Conservation (phyloP, 2,113 vertebrate species). For the Poecile atricapillus region DNA sequence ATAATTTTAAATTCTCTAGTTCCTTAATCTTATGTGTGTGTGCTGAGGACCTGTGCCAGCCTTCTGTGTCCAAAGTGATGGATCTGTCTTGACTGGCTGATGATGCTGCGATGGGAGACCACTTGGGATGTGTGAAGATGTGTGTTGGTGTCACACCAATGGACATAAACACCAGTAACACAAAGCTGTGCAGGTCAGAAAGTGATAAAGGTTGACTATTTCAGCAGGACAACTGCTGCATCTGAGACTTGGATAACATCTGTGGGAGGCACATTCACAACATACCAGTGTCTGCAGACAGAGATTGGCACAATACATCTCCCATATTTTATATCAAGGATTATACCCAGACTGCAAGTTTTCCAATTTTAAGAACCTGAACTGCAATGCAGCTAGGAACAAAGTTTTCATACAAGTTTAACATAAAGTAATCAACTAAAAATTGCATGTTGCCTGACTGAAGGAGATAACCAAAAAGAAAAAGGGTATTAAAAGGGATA, state of each 20-base stretch:
- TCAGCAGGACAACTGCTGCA: neutral
- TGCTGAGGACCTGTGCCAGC: neutral
- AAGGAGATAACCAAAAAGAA: neutral
- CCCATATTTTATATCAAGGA: neutral
- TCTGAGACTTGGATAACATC: neutral
- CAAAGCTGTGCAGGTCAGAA: neutral
- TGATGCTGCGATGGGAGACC: neutral
- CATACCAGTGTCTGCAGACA: neutral
- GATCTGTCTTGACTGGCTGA: neutral
- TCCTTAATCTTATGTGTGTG: neutral
- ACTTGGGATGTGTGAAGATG: neutral
- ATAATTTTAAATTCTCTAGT: neutral
- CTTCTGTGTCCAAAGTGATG: fast-evolving
- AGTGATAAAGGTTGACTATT: neutral
- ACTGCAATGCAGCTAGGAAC: neutral
- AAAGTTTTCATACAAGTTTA: neutral
- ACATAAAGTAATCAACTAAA: neutral
- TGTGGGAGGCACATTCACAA: neutral
- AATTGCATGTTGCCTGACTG: neutral
- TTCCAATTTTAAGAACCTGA: neutral
- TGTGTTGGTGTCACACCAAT: neutral
- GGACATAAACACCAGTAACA: neutral
- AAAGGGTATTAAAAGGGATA: neutral
- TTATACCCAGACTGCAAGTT: neutral
- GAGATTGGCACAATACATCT: neutral